phyloP scores from a whole-genome alignment of 2,797 vertebrate species.

The Anniella stebbinsi region DNA sequence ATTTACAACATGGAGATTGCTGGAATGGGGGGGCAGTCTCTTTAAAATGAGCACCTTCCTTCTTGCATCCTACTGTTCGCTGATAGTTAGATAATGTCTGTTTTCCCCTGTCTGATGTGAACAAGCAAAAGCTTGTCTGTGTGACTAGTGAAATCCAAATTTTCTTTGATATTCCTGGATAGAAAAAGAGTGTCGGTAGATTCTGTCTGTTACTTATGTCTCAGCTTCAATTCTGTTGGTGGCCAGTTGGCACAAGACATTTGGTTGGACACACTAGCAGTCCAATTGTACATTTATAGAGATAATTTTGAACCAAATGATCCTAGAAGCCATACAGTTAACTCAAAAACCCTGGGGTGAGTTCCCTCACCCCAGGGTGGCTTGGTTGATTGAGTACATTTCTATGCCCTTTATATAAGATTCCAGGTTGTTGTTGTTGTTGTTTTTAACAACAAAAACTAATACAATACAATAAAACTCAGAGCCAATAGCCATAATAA shows the following conservation, averaged over 20 bases:
- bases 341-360: not conserved
- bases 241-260: not conserved
- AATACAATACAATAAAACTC: no score
- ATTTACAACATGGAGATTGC: conserved; percentile 34
- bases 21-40: not conserved
- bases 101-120: conserved; percentile 36
- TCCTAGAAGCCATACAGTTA: not conserved
- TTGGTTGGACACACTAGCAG: not conserved
- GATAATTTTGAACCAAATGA: not conserved
- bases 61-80: conserved; percentile 44
- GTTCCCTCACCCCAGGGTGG: not conserved
- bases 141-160: conserved; percentile 34
- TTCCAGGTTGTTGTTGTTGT: no score
- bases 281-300: not conserved
- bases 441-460: no score
- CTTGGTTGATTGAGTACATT: not conserved
- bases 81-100: conserved; percentile 46
- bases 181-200: conserved; percentile 7
- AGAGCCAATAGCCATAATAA: no score
- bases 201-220: not conserved
- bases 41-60: conserved; percentile 51
- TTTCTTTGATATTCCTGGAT: conserved; percentile 32
- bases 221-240: not conserved
- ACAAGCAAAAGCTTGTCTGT: conserved; percentile 48
- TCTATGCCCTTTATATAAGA: not conserved